phyloP scores from a whole-genome alignment of 2,888 invertebrate genomes.

The Cheilosia impressa region DNA sequence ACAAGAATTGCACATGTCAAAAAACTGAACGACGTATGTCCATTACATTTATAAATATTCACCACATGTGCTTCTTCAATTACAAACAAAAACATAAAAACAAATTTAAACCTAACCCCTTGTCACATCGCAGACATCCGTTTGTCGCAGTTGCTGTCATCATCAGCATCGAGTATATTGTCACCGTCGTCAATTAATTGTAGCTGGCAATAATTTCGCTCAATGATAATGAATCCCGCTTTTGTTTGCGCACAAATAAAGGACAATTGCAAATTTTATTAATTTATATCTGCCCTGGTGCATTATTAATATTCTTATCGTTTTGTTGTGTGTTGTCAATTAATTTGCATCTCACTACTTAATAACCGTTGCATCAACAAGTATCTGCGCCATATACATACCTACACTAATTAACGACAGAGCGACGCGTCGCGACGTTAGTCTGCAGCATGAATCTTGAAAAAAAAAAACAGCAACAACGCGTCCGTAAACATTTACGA shows the following conservation, averaged over 20 bases:
- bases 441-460: slow-evolving; percentile 16
- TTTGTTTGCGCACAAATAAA: slow-evolving; percentile 35
- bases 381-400: background rate
- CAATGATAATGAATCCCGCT: slow-evolving; percentile 21
- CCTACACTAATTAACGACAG: slow-evolving; percentile 23
- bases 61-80: slow-evolving; percentile 12
- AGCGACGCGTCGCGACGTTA: slow-evolving; percentile 15
- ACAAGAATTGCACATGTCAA: background rate
- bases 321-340: slow-evolving; percentile 38
- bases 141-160: background rate
- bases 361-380: slow-evolving; percentile 43
- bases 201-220: slow-evolving; percentile 24
- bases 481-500: background rate
- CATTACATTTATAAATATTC: background rate
- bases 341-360: slow-evolving; percentile 60
- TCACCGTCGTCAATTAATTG: slow-evolving; percentile 30
- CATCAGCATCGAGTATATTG: slow-evolving; percentile 20
- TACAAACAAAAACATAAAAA: slow-evolving; percentile 29
- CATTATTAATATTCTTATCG: slow-evolving; percentile 50
- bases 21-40: background rate
- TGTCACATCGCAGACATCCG: slow-evolving; percentile 20
- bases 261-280: slow-evolving; percentile 32
- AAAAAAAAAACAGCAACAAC: background rate
- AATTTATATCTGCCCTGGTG: slow-evolving; percentile 1
- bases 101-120: slow-evolving; percentile 2